Conservation (phyloP, 2,797 vertebrate species). For the Cirrhinus mrigala region DNA sequence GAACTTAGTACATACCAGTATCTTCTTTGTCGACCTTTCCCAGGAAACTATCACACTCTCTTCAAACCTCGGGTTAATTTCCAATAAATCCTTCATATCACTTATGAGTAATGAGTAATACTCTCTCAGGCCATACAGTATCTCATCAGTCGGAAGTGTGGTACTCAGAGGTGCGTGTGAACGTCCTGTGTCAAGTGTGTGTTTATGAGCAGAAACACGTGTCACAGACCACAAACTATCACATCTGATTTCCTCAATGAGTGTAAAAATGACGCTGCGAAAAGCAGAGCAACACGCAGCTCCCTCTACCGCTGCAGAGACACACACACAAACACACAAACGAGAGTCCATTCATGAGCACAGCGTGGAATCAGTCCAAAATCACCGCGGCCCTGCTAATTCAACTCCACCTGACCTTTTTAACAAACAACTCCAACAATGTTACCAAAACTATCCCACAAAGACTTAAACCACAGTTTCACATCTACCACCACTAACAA, state of each 20-base stretch:
- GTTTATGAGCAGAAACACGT: conserved; percentile 1
- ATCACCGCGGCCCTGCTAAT: background rate
- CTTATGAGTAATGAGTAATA: background rate
- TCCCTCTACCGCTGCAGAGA: conserved; percentile 78
- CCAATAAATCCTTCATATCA: background rate
- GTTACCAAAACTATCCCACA: background rate
- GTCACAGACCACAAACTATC: conserved; percentile 5
- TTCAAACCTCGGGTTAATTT: background rate
- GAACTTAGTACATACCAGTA: background rate
- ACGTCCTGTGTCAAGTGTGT: background rate
- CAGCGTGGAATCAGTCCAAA: background rate
- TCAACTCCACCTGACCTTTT: background rate
- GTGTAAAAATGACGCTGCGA: conserved; percentile 5
- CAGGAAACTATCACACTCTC: background rate
- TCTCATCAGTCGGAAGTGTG: background rate
- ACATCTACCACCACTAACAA: background rate
- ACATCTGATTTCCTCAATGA: conserved; percentile 18
- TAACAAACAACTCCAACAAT: background rate
- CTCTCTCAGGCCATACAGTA: background rate
- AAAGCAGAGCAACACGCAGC: conserved; percentile 70
- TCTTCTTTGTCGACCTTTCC: background rate
- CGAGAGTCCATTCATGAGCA: conserved; percentile 50
- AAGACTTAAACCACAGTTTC: background rate
- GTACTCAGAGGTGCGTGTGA: background rate
- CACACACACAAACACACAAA: conserved; percentile 58